Evolutionary conservation across 2,888 invertebrate species (phyloP), one percentile per base, ranked within the genome.

Genomic region (Xestoiulus laeticollis): DNA sequence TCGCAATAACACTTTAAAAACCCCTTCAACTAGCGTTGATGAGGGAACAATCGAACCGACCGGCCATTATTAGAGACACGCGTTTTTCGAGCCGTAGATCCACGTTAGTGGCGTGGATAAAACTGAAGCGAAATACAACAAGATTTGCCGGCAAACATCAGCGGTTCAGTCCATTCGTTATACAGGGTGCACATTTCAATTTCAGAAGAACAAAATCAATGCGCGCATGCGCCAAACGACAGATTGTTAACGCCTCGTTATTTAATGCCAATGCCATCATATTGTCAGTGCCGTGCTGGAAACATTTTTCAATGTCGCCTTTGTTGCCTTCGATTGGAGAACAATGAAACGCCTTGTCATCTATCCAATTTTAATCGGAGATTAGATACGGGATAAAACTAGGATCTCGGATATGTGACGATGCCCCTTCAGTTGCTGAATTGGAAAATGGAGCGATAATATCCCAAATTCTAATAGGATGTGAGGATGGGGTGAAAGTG

Each of bases 41-140:
- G 59, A 22, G 22, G 59, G 59, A 12, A 26, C 26, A 5, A 5
- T 22, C 6, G 26, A 68, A 26, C 68, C 26, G 68, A 68, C 78
- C 78, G 78, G 78, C 30, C 78, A 78, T 78, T 78, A 78, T 78
- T 78, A 78, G 78, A 78, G 78, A 78, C 78, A 30, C 12, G 30
- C 30, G 78, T 78, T 78, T 53, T 32, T 12, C 78, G 14, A 14
- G 26, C 30, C 22, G 59, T 48, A 19, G 59, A 59, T 78, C 16
- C 78, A 32, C 78, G 14, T 14, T 16, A 30, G 30, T 78, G 30
- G 12, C 78, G 30, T 30, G 78, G 78, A 32, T 32, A 30, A 30
- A 78, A 78, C 78, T 78, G 78, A 78, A 32, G 26, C 22, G 78
- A 12, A 78, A 32, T 30, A 5, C 16, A 78, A 78, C 78, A 3